Evolutionary conservation across 1,140 invertebrate species (phyloP).

Genomic region (Oreohelix idahoensis): DNA sequence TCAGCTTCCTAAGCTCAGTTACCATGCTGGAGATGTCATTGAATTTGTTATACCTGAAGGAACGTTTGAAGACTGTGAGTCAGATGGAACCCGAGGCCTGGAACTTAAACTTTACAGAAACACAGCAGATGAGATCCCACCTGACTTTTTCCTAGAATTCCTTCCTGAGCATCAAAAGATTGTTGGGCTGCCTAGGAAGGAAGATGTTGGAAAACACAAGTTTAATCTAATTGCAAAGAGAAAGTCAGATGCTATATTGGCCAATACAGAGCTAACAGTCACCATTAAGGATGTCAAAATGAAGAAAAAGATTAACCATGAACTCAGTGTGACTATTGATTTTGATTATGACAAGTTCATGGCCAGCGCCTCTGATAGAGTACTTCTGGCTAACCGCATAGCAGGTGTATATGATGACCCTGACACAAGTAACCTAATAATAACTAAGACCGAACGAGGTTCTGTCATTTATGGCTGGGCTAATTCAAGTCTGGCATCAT

Average conservation of each 20-base stretch:
- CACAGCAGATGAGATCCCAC: constrained; percentile 63
- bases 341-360: constrained; percentile 82
- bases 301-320: constrained; percentile 65
- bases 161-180: constrained; percentile 55
- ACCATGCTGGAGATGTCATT: constrained; percentile 86
- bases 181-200: constrained; percentile 77
- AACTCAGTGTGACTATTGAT: constrained; percentile 86
- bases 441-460: constrained; percentile 77
- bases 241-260: constrained; percentile 15
- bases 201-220: constrained; percentile 78
- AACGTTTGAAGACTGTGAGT: constrained; percentile 91
- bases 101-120: constrained; percentile 83
- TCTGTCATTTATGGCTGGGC: constrained; percentile 82
- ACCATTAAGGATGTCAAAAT: constrained; percentile 38
- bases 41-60: constrained; percentile 84
- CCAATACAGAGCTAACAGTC: constrained; percentile 46
- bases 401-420: constrained; percentile 83
- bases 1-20: constrained; percentile 38
- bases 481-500: constrained; percentile 82
- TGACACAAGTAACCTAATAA: constrained; percentile 81
- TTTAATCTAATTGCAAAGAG: constrained; percentile 53
- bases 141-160: constrained; percentile 53
- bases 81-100: constrained; percentile 82
- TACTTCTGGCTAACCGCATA: constrained; percentile 83
- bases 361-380: constrained; percentile 77